Evolutionary conservation across 1,140 invertebrate genomes (phyloP), one percentile per base, ranked within the genome.

Genomic region (Ylistrum balloti): DNA sequence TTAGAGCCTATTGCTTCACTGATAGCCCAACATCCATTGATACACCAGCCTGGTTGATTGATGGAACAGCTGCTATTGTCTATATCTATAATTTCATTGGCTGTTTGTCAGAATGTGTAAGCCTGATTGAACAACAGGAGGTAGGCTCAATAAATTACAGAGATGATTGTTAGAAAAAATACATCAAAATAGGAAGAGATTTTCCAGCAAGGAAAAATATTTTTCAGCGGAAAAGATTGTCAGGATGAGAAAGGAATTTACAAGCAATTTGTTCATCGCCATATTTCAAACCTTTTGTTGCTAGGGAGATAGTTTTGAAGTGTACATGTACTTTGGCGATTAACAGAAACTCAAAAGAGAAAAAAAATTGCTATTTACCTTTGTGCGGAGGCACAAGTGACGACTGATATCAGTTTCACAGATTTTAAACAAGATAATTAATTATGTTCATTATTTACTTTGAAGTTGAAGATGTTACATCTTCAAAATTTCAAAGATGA

Each of bases 1-100:
- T 74, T 74, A n/a, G 9, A 5, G 56, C n/a, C 22, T 3, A 17
- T 22, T 74, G 56, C 28, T 74, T 11, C 56, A 28, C 56, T 28
- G 56, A 74, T 74, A 74, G 56, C 56, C n/a, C 22, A n/a, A 5
- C 56, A 28, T 28, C 56, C 22, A 74, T 74, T 74, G 56, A 74
- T 74, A 28, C 56, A 74, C n/a, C 56, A 74, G 56, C 56, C 56
- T 74, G 56, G 22, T 28, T 74, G 56, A 74, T 74, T 74, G 56
- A 74, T 74, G 56, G 56, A 74, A 74, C 56, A 74, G 56, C 56
- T 74, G 56, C 56, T 74, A 28, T 74, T 74, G 56, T 74, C 56
- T 74, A 74, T 74, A 74, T 74, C 56, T 74, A 74, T 74, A 74
- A 74, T 74, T 74, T 74, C 56, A 74, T 74, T 74, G 56, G 56